Evolutionary conservation across 2,888 invertebrate species (phyloP), one percentile per base, ranked within the genome.

Genomic region (Cryptus viduatorius): DNA sequence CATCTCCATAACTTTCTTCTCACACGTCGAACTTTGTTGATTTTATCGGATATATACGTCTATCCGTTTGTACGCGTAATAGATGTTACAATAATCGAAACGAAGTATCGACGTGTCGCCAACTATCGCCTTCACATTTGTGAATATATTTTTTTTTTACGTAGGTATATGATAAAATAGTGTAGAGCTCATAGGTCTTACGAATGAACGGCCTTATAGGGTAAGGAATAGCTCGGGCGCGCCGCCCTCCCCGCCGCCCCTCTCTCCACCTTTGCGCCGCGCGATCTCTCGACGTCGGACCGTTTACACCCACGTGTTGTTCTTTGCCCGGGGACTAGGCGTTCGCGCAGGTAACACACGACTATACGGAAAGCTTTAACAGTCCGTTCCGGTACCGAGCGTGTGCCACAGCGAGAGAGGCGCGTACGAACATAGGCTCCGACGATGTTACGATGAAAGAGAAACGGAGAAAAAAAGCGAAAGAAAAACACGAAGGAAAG

Each of bases 241-340:
- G 37, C 37, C 37, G 5, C 37, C 37, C 37, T 37, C 37, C 37
- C 37, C 37, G 7, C 37, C 37, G 4, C 37, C 37, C 37, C 37
- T 37, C 8, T 1, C 37, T 0, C 37, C 37, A 8, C 8, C 37
- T 53, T 56, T 46, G 77, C 81, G 81, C 71, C 88, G 87, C 90
- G 86, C 86, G 90, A 88, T 89, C 86, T 80, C 90, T 87, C 88
- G 86, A 84, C 90, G 88, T 72, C 89, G 90, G 87, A 89, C 89
- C 88, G 90, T 90, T 92, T 90, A 76, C 92, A 90, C 92, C 91
- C 92, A 92, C 92, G 89, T 90, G 89, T 72, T 59, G 53, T 86
- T 75, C 46, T 79, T 37, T 68, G 77, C 78, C 67, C 44, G 79
- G 72, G 56, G 69, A 76, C 76, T 64, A 64, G 48, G 64, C 64